These are phyloP conservation scores for Disparrhopalites patrizii DNA, from an alignment of 2,888 invertebrate species.

Conservation along the genomic window DNA sequence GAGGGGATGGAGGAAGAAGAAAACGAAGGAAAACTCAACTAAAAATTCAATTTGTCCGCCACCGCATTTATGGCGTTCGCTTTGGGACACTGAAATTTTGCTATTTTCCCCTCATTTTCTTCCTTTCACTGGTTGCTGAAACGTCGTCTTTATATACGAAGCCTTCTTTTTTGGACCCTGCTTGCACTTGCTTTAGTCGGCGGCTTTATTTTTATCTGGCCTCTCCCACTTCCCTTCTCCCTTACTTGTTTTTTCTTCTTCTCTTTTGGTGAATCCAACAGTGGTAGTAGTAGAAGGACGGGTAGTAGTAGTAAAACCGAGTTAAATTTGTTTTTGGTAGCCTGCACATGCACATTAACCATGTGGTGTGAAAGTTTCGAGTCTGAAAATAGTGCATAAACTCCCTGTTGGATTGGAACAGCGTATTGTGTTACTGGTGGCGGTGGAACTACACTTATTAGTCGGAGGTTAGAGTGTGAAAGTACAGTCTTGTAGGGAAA, in stretches of 20 bases:
- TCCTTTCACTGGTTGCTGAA: too few species aligned
- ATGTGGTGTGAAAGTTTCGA: too few species aligned
- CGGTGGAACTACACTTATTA: too few species aligned
- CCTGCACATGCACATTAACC: too few species aligned
- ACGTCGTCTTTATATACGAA: too few species aligned
- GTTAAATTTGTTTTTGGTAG: conserved; percentile 14
- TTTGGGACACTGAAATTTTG: conserved; percentile 35
- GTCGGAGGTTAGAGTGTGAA: too few species aligned
- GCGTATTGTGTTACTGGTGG: too few species aligned
- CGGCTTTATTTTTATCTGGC: not conserved
- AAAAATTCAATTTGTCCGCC: conserved; percentile 44
- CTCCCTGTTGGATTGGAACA: too few species aligned
- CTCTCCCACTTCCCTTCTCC: not conserved
- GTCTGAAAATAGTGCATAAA: too few species aligned
- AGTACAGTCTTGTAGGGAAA: too few species aligned
- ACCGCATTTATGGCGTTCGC: conserved; percentile 37
- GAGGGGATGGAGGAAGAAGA: conserved; percentile 2
- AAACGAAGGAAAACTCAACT: conserved; percentile 29
- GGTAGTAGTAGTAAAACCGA: conserved; percentile 22
- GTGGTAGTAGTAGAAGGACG: too few species aligned
- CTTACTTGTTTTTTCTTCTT: not conserved
- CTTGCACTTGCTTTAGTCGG: not conserved
- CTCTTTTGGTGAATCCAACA: not conserved
- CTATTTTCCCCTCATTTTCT: conserved; percentile 24
- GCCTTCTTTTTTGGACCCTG: too few species aligned